Base-by-base conservation (phyloP, 2,888 invertebrate species). In the Parthenolecanium corni region DNA sequence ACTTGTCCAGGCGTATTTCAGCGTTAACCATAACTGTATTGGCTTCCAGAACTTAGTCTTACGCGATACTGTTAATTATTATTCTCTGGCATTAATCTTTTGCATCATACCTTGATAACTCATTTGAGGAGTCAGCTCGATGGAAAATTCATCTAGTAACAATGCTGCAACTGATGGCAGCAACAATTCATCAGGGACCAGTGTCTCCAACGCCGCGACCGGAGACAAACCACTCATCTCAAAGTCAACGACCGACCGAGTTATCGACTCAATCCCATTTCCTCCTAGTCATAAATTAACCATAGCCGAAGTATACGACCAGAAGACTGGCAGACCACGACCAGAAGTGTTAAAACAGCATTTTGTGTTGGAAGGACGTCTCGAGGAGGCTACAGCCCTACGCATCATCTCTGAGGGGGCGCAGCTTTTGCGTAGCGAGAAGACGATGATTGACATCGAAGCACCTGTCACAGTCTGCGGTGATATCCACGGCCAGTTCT, bases 401-500 rank as follows among this genome's bases (percentile, higher is more conserved):
- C 86, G 92, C 73, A 94, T 98, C 78, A 95, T 98, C 76, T 93
- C 93, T 79, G 96, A 97, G 78, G 96, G 97, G 72, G 89, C 89
- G 74, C 80, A 85, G 70, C 80, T 98, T 73, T 82, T 98, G 74
- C 84, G 92, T 72, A 86, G 92, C 74, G 97, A 97, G 79, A 95
- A 95, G 80, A 97, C 96, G 70, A 97, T 97, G 96, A 94, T 98
- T 74, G 97, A 98, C 79, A 96, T 98, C 77, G 97, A 98, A 81
- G 97, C 98, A 72, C 98, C 98, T 71, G 97, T 98, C 75, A 98
- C 97, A 77, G 96, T 98, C 69, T 98, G 97, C 80, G 98, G 98
- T 72, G 98, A 98, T 79, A 97, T 98, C 77, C 98, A 98, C 80
- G 98, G 98, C 72, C 97, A 98, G 81, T 98, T 97, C 81, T 98